Evolutionary conservation across 2,888 invertebrate species (phyloP).

Genomic region (Atrina japonica): DNA sequence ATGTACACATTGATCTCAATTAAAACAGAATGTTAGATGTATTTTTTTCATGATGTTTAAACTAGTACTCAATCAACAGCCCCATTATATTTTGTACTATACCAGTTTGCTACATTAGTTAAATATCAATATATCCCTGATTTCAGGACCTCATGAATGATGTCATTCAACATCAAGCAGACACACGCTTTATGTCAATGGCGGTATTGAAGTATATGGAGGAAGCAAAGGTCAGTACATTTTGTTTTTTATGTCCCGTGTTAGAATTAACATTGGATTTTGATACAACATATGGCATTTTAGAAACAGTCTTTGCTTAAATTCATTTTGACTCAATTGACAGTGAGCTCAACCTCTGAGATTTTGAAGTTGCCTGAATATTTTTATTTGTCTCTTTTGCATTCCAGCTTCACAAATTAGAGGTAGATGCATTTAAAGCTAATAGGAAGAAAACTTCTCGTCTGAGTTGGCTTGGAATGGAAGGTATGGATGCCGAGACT

Average conservation of each 20-base stretch:
- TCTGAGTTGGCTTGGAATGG: conserved; percentile 73
- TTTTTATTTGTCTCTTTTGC: conserved; percentile 1
- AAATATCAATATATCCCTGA: too few species aligned
- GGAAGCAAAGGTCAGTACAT: conserved; percentile 89
- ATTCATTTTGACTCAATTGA: neutral
- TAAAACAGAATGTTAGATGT: too few species aligned
- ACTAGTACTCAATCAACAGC: too few species aligned
- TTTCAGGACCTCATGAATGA: conserved; percentile 72
- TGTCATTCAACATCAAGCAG: conserved; percentile 97
- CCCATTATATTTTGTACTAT: too few species aligned
- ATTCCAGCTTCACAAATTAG: conserved; percentile 72
- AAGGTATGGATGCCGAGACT: conserved; percentile 82
- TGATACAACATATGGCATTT: neutral
- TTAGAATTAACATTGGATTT: too few species aligned
- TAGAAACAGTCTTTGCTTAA: neutral
- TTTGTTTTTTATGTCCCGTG: too few species aligned
- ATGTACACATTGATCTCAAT: too few species aligned
- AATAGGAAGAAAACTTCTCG: conserved; percentile 66
- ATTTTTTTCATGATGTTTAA: too few species aligned
- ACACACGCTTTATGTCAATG: conserved; percentile 96
- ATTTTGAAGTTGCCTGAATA: neutral
- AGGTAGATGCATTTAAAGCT: conserved; percentile 83
- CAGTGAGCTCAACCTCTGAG: too few species aligned
- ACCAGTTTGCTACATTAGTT: too few species aligned
- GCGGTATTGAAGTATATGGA: conserved; percentile 97